phyloP scores from a whole-genome alignment of 2,888 invertebrate species.

The Petrophora chlorosata region DNA sequence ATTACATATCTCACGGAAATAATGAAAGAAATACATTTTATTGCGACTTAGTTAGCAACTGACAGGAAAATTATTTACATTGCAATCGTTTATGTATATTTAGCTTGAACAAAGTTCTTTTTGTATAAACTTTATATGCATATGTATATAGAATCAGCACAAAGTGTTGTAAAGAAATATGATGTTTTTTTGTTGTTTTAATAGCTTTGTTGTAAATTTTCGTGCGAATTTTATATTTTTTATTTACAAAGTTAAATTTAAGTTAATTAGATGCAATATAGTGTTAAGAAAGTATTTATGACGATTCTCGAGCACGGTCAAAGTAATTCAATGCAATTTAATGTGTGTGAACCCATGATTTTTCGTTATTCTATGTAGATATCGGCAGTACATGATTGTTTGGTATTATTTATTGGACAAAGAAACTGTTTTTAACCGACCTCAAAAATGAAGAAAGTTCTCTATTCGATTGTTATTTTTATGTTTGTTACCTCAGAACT shows the following conservation, averaged over 20 bases:
- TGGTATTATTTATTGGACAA: too few relatives aligned
- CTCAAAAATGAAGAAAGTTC: too few relatives aligned
- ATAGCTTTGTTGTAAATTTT: constrained; percentile 57
- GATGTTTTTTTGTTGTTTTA: constrained; percentile 45
- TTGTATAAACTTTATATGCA: constrained; percentile 45
- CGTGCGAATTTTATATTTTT: constrained; percentile 50
- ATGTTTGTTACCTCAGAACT: too few relatives aligned
- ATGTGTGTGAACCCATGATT: too few relatives aligned
- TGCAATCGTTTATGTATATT: constrained; percentile 55
- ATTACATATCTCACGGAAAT: constrained; percentile 44
- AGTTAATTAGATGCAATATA: constrained; percentile 14
- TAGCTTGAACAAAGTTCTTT: constrained; percentile 75
- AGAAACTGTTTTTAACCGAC: too few relatives aligned
- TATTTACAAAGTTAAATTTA: constrained; percentile 34
- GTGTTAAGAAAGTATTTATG: constrained; percentile 6
- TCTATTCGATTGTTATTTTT: too few relatives aligned
- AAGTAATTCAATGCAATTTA: not conserved
- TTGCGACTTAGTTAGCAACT: constrained; percentile 26
- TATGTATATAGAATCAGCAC: constrained; percentile 62
- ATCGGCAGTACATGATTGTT: too few relatives aligned
- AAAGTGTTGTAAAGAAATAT: constrained; percentile 63
- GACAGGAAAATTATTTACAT: constrained; percentile 30
- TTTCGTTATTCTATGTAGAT: too few relatives aligned
- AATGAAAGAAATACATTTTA: constrained; percentile 24
- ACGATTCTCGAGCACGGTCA: constrained; percentile 20